Percentiles rank a stretch among this genome's conserved stretches.
phyloP scores from a whole-genome alignment of 2,888 invertebrate genomes.

The Pseudoips prasinana region DNA sequence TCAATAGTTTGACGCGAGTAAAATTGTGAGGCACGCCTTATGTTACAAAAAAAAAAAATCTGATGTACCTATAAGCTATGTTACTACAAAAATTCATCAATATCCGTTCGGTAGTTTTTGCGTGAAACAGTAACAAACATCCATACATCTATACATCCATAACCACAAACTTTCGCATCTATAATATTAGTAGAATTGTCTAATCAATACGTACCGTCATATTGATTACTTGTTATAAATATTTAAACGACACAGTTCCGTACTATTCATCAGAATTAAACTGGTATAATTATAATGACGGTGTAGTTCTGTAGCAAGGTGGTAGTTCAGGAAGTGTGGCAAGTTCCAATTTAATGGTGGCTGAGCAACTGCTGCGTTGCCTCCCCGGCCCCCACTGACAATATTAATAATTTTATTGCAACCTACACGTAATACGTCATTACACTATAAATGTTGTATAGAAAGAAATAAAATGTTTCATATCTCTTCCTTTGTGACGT shows the following conservation, averaged over 20 bases:
- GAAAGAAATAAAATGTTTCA: constrained; percentile 18
- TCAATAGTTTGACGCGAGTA: too few relatives aligned
- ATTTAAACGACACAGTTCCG: constrained; percentile 17
- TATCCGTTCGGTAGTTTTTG: too few relatives aligned
- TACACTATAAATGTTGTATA: constrained; percentile 29
- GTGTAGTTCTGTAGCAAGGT: constrained; percentile 65
- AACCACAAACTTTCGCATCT: too few relatives aligned
- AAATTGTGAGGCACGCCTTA: too few relatives aligned
- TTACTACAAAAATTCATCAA: too few relatives aligned
- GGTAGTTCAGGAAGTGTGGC: constrained; percentile 68
- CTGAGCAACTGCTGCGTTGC: constrained; percentile 70
- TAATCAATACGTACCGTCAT: too few relatives aligned
- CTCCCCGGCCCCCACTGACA: constrained; percentile 43
- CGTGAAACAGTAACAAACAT: too few relatives aligned
- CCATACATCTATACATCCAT: too few relatives aligned
- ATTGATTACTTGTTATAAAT: too few relatives aligned
- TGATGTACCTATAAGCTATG: too few relatives aligned
- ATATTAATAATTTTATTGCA: constrained; percentile 66
- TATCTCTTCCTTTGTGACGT: constrained; percentile 5
- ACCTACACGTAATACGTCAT: constrained; percentile 46
- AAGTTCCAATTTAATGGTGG: constrained; percentile 80
- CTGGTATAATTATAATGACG: constrained; percentile 42
- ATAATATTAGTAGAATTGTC: too few relatives aligned
- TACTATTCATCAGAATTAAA: constrained; percentile 32
- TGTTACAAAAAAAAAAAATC: too few relatives aligned